Evolutionary conservation across 2,888 invertebrate genomes (phyloP).

Genomic region (Clistopyga incitator): DNA sequence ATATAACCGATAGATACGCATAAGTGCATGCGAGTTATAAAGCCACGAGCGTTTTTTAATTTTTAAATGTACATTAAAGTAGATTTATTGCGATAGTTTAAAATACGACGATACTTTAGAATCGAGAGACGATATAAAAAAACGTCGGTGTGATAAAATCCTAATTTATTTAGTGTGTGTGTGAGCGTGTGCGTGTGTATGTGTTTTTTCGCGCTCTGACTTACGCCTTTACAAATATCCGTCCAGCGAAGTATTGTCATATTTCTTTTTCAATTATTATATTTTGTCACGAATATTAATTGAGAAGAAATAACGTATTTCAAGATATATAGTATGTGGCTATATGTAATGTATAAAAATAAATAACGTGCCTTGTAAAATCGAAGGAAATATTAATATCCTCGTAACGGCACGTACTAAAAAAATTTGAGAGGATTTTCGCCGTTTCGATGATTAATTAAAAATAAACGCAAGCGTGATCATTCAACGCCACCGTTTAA

Average conservation of each 20-base stretch:
- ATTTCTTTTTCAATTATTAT: conserved; percentile 31
- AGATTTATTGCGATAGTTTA: conserved; percentile 40
- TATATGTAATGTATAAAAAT: conserved; percentile 48
- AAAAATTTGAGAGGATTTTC: neutral
- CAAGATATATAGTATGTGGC: conserved; percentile 27
- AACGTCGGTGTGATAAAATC: conserved; percentile 65
- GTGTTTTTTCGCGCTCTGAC: conserved; percentile 58
- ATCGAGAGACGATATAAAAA: conserved; percentile 52
- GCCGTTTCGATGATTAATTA: conserved; percentile 33
- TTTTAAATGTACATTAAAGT: conserved; percentile 60
- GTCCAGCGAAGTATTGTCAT: conserved; percentile 55
- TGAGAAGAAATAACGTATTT: conserved; percentile 15
- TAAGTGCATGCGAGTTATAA: conserved; percentile 3
- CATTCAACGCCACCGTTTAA: conserved; percentile 28
- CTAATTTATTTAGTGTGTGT: conserved; percentile 57
- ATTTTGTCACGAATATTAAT: conserved; percentile 7
- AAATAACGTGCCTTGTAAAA: conserved; percentile 59
- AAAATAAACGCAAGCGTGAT: conserved; percentile 14
- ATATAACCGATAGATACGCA: conserved; percentile 33
- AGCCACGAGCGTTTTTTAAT: conserved; percentile 26
- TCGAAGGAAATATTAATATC: conserved; percentile 10
- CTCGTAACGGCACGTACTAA: neutral
- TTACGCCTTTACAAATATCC: conserved; percentile 65
- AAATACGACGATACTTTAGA: conserved; percentile 54
- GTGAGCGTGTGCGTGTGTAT: conserved; percentile 25